Percentiles rank a stretch among this genome's conserved stretches.
Conservation (phyloP, 2,797 vertebrate genomes). For the Microctenopoma stevenorrisi region DNA sequence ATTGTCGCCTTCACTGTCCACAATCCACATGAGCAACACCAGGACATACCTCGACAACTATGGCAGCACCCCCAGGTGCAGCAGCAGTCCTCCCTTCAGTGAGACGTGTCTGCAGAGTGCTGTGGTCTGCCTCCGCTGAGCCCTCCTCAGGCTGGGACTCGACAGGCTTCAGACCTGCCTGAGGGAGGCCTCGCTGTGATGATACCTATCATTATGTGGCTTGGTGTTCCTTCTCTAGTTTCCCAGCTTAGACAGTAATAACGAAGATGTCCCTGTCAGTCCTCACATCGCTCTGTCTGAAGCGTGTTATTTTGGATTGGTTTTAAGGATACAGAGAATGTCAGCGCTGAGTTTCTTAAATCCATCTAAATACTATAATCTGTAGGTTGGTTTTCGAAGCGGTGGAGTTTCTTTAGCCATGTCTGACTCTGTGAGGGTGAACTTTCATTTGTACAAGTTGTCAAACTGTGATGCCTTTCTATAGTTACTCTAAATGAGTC, state of each 20-base stretch:
- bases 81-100: slow-evolving; percentile 35
- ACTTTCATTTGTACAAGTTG: slow-evolving; percentile 40
- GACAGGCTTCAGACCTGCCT: slow-evolving; percentile 70
- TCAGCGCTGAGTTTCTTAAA: slow-evolving; percentile 56
- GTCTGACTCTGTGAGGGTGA: slow-evolving; percentile 44
- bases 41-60: slow-evolving; percentile 53
- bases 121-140: slow-evolving; percentile 55
- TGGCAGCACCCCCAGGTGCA: slow-evolving; percentile 35
- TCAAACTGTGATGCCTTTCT: slow-evolving; percentile 35
- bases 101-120: slow-evolving; percentile 38
- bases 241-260: slow-evolving; percentile 58
- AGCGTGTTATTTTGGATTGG: slow-evolving; percentile 55
- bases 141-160: slow-evolving; percentile 55
- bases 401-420: slow-evolving; percentile 29
- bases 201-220: slow-evolving; percentile 78
- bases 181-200: slow-evolving; percentile 66
- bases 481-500: slow-evolving; percentile 56
- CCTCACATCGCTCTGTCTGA: slow-evolving; percentile 38
- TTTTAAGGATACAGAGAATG: slow-evolving; percentile 59
- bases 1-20: slow-evolving; percentile 6
- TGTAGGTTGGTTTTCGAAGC: slow-evolving; percentile 29
- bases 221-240: slow-evolving; percentile 65
- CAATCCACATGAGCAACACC: slow-evolving; percentile 48
- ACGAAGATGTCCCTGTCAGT: slow-evolving; percentile 65
- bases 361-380: slow-evolving; percentile 54